Percentiles rank a stretch among this genome's conserved stretches.
phyloP scores from a whole-genome alignment of 2,888 invertebrate species.

The Meiosimyza platycephala region DNA sequence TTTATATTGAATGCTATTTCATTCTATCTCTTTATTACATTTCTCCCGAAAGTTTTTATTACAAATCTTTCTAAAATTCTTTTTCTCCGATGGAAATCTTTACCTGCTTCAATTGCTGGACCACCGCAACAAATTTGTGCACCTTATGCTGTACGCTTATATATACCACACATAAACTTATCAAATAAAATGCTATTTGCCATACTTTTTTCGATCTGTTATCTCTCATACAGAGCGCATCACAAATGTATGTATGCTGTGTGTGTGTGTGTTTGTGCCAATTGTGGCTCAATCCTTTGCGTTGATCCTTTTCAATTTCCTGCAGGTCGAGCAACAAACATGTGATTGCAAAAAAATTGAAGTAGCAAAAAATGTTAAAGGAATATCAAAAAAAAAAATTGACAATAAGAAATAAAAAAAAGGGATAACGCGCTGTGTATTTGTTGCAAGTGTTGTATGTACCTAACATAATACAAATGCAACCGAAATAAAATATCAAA shows the following conservation, averaged over 20 bases:
- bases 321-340: slow-evolving; percentile 1
- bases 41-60: no score
- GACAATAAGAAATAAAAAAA: not conserved
- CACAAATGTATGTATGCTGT: not conserved
- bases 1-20: no score
- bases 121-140: no score
- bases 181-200: slow-evolving; percentile 2
- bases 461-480: not conserved
- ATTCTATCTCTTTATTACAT: no score
- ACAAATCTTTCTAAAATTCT: no score
- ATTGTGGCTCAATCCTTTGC: slow-evolving; percentile 21
- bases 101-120: no score
- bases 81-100: no score
- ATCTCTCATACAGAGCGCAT: not conserved
- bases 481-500: slow-evolving; percentile 17
- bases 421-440: not conserved
- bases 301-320: slow-evolving; percentile 25
- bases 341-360: slow-evolving; percentile 9
- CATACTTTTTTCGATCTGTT: not conserved
- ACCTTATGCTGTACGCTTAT: no score
- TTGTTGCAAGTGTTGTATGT: not conserved
- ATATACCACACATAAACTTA: not conserved
- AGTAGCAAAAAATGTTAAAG: not conserved
- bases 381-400: not conserved
- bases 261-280: slow-evolving; percentile 2